Evolutionary conservation across 2,113 vertebrate genomes (phyloP), one percentile per base, ranked within the genome.

Genomic region (Heterocephalus glaber): DNA sequence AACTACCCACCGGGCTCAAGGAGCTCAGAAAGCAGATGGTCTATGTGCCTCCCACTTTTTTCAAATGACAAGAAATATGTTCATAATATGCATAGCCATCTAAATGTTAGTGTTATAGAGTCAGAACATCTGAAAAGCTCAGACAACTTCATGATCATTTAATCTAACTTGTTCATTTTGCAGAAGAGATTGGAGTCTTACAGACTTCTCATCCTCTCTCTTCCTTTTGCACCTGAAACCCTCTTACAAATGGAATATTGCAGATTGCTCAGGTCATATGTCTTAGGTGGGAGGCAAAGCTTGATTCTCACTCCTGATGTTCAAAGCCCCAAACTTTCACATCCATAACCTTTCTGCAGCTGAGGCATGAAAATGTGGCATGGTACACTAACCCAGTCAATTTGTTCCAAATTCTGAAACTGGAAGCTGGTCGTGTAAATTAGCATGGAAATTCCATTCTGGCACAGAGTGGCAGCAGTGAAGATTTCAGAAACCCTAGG

Each of bases 11-110:
- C 74, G 56, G 61, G 20, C 38, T 11, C 19, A 41, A 58, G 87
- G n/a, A 93, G 41, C 38, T 95, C 47, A 8, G 56, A 76, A 87
- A 60, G 68, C 44, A 92, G 61, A 86, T 68, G 56, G 44, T 92
- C 81, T 61, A 72, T 56, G 54, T 79, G 72, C 65, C 14, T 80
- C 30, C 35, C 26, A 41, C 76, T 52, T 30, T 88, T 92, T 95
- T 66, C 30, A 72, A 94, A 91, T 54, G 35, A 76, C 63, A 96
- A 93, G 47, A 79, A 83, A 90, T 65, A 44, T 68, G 82, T 49
- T 92, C 76, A 85, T 22, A 82, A 77, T 82, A 58, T 54, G 26
- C 47, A 74, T 56, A 86, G 72, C 13, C 38, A 89, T 80, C 44
- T 86, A 86, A 33, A 22, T 80, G 19, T 83, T 86, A 74, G 30